Evolutionary conservation across 2,888 invertebrate genomes (phyloP), one percentile per base, ranked within the genome.

Genomic region (Sycophila texana): DNA sequence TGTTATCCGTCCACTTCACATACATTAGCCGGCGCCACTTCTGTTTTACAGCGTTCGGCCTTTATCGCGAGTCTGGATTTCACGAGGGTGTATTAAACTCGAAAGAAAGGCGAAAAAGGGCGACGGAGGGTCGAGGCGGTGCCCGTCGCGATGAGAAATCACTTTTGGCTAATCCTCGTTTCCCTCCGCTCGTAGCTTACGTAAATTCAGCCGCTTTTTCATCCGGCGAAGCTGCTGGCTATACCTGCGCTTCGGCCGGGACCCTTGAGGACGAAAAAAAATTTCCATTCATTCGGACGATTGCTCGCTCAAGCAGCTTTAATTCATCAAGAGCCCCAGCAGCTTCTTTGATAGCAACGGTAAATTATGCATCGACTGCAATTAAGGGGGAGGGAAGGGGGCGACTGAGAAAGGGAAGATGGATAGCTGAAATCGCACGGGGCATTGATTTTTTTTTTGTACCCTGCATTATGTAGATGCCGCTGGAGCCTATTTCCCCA

Each of bases 161-260:
- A 76, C 76, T 70, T 76, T 76, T 70, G 39, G 47, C 61, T 70
- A 68, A 70, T 70, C 63, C 70, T 58, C 55, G 12, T 61, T 75
- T 39, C 47, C 39, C 49, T 30, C n/a, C 5, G 0, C 57, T n/a
- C 13, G 26, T 60, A 22, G 10, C 39, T 61, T 16, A 12, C 61
- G 30, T 53, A 30, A 53, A 63, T 58, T 47, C 57, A 39, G 57
- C 13, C 47, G 26, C 39, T 73, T 53, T 53, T 63, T 72, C 53
- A 30, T 60, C 47, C 49, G 26, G n/a, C 13, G 13, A 13, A 20
- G 53, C 53, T 53, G 53, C 16, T 53, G 16, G n/a, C 53, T 53
- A n/a, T n/a, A n/a, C 16, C 53, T 53, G 53, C 16, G n/a, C 53
- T 53, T 53, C 16, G 53, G 16, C n/a, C n/a, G 53, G n/a, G 53